Evolutionary conservation across 1,140 invertebrate genomes (phyloP).

Genomic region (Tachypleus tridentatus): DNA sequence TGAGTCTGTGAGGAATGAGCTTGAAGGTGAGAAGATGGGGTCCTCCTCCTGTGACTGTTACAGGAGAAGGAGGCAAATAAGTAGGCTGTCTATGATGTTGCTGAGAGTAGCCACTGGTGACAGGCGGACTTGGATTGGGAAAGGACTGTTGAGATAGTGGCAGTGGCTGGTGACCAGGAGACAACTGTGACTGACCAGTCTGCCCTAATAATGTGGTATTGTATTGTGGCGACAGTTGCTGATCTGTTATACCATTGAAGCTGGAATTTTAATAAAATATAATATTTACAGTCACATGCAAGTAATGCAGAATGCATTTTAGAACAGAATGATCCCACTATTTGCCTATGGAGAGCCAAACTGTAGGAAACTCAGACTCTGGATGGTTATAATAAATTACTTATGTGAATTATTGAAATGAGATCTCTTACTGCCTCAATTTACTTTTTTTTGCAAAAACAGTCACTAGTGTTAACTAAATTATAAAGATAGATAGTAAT

Average conservation of each 20-base stretch:
- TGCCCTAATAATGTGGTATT: constrained; percentile 20
- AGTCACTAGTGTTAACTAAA: too few relatives aligned
- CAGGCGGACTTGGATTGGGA: not conserved
- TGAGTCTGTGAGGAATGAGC: constrained; percentile 3
- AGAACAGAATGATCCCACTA: too few relatives aligned
- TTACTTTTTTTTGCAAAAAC: too few relatives aligned
- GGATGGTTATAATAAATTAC: too few relatives aligned
- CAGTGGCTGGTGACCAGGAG: too few relatives aligned
- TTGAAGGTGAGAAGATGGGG: not conserved
- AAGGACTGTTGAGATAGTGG: not conserved
- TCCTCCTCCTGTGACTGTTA: constrained; percentile 14
- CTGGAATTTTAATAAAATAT: constrained; percentile 32
- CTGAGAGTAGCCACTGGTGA: constrained; percentile 21
- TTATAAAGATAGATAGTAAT: too few relatives aligned
- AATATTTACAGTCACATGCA: too few relatives aligned
- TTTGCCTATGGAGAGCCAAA: too few relatives aligned
- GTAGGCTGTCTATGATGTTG: constrained; percentile 31
- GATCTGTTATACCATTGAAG: constrained; percentile 51
- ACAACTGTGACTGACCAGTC: constrained; percentile 2
- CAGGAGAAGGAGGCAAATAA: constrained; percentile 12
- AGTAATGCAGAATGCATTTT: too few relatives aligned
- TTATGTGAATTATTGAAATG: too few relatives aligned
- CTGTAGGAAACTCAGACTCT: too few relatives aligned
- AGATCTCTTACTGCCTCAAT: too few relatives aligned
- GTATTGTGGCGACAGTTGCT: constrained; percentile 50